Base-by-base conservation (phyloP, 2,113 vertebrate species). In the Theristicus caerulescens region DNA sequence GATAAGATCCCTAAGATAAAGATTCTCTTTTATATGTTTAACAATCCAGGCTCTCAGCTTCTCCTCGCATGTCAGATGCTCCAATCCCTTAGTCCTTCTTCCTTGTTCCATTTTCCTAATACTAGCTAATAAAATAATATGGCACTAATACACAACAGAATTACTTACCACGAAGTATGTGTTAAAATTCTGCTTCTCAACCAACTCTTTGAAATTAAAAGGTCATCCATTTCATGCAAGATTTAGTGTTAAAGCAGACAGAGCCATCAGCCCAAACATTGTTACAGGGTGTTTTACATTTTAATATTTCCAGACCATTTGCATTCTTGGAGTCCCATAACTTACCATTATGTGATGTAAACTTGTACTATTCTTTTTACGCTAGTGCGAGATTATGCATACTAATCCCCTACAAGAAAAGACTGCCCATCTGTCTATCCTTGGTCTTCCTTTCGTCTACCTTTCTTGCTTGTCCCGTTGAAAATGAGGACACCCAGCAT, bases 341-440 rank as follows among this genome's bases (percentile, higher is more conserved):
- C 13, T 86, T 89, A 54, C 26, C 57, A 16, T 24, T 29, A 47
- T 4, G 13, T 24, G 21, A 10, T 59, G 26, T 70, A 44, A 91
- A 52, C 46, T 34, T 46, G 42, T 11, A 32, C 57, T 46, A 5
- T 24, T 49, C 38, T 25, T 42, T 47, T 71, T 47, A 57, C 0
- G 0, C 22, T 16, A 62, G 31, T 1, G 1, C 29, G 25, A 55
- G 29, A 15, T 57, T 25, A n/a, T 1, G 3, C 25, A 55, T 6
- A 10, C 47, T 31, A 42, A 32, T 22, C 49, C 55, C 40, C 26
- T 44, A 14, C 16, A 65, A 57, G 29, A 77, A 80, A 81, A 61
- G 18, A 82, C 16, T 38, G 27, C 14, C 52, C 20, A 19, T 47
- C 38, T 44, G 3, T 46, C 47, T 47, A 2, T 13, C 55, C 65